These are phyloP conservation scores for Oreochromis grahami DNA, from an alignment of 2,797 vertebrate species.

Conservation along the genomic window DNA sequence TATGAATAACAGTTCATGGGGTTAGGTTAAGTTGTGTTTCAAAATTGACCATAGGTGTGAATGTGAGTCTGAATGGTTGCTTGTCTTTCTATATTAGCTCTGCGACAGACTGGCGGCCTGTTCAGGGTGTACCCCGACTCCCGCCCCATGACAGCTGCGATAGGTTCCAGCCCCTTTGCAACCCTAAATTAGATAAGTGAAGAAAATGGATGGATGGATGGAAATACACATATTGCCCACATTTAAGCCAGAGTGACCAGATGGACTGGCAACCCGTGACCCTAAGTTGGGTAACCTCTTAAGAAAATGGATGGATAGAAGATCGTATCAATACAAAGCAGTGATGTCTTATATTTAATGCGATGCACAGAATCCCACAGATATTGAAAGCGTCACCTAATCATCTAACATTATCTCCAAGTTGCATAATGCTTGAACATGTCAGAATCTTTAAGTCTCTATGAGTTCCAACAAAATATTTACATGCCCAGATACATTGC, in stretches of 20 bases:
- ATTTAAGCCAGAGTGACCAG: neutral
- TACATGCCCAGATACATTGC: neutral
- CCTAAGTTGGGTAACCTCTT: neutral
- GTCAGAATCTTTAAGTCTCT: neutral
- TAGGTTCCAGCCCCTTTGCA: neutral
- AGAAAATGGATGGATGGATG: neutral
- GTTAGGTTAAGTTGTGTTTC: neutral
- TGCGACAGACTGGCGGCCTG: neutral
- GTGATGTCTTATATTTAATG: neutral
- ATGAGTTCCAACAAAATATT: neutral
- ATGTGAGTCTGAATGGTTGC: neutral
- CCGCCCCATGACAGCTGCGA: neutral
- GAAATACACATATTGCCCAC: neutral
- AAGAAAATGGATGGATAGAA: neutral
- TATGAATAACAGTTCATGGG: neutral
- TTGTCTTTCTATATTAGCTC: neutral
- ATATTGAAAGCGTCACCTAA: slow-evolving; percentile 5
- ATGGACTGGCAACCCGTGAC: neutral
- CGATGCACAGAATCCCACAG: neutral
- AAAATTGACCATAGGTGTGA: neutral
- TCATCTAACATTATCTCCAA: slow-evolving; percentile 6
- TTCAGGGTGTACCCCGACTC: neutral
- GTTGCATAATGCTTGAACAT: neutral
- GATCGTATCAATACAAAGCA: neutral
- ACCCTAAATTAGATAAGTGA: neutral